A percentile compares a stretch with the other conserved stretches of the same genome.
Evolutionary conservation across 2,113 vertebrate genomes (phyloP).

Genomic region (Trochalopteron elliotii): DNA sequence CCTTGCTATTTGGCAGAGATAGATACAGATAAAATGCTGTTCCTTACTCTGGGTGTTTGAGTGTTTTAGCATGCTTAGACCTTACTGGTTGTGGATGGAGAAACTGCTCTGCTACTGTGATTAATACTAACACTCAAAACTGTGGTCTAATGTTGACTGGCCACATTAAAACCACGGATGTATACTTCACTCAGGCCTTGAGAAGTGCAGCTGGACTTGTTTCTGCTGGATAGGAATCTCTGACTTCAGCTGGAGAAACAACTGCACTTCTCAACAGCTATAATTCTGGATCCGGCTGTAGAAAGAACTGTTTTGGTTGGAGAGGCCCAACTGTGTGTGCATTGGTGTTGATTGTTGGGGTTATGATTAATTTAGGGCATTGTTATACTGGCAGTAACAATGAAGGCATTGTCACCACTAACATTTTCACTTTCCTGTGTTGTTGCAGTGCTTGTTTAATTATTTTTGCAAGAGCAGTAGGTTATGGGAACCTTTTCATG

Average conservation of each 20-base stretch:
- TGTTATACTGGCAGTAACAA: background rate
- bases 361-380: background rate
- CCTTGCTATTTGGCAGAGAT: background rate
- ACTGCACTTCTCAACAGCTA: background rate
- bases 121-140: background rate
- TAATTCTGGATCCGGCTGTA: background rate
- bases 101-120: background rate
- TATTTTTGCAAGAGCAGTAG: background rate
- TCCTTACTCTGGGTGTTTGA: rapidly evolving
- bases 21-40: background rate
- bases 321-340: background rate
- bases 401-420: background rate
- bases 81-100: background rate
- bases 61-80: background rate
- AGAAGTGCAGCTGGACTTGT: background rate
- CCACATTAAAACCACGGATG: background rate
- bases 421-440: conserved; percentile 38
- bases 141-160: background rate
- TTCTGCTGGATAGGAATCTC: background rate
- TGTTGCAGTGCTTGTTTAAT: background rate
- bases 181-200: background rate
- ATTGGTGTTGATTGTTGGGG: background rate
- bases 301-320: conserved; percentile 9
- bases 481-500: conserved; percentile 3
- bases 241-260: background rate